Evolutionary conservation across 2,888 invertebrate genomes (phyloP), one percentile per base, ranked within the genome.

Genomic region (Dugesia japonica): DNA sequence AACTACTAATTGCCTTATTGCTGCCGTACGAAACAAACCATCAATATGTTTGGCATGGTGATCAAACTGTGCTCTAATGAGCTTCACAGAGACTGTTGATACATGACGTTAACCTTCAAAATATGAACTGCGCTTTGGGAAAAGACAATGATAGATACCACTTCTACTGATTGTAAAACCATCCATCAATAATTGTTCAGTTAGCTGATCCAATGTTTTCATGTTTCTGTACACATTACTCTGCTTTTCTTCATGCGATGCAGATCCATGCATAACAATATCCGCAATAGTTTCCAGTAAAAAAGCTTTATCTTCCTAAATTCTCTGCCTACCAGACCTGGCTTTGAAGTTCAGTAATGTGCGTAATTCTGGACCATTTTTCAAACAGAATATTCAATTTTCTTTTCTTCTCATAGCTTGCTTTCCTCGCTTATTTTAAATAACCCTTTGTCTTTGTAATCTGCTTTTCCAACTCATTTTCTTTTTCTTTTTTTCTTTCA

Each of bases 401-500:
- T 23, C 23, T 56, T 56, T 56, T 56, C 17, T n/a, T 23, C n/a
- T 9, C n/a, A 9, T n/a, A n/a, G n/a, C 23, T 23, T 56, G 23
- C 56, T 56, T 56, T 56, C 56, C 17, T 4, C 7, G 23, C 56
- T 56, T n/a, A 9, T 13, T 56, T 56, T 56, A 9, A n/a, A 56
- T 56, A 4, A 20, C 56, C 56, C 7, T 56, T n/a, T n/a, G 4
- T 56, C n/a, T 56, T 56, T n/a, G 1, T 56, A 4, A 56, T 9
- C 56, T 56, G 56, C 9, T 56, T 56, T 56, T 56, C n/a, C 56
- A 56, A 56, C 1, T 56, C n/a, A 56, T 56, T 56, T 56, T 56
- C 17, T n/a, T 56, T n/a, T 38, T 13, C 38, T n/a, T 56, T 23
- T 56, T n/a, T n/a, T n/a, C 56, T 56, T 56, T 56, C 23, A 56